Evolutionary conservation across 2,888 invertebrate species (phyloP), one percentile per base, ranked within the genome.

Genomic region (Octodonta nipae): DNA sequence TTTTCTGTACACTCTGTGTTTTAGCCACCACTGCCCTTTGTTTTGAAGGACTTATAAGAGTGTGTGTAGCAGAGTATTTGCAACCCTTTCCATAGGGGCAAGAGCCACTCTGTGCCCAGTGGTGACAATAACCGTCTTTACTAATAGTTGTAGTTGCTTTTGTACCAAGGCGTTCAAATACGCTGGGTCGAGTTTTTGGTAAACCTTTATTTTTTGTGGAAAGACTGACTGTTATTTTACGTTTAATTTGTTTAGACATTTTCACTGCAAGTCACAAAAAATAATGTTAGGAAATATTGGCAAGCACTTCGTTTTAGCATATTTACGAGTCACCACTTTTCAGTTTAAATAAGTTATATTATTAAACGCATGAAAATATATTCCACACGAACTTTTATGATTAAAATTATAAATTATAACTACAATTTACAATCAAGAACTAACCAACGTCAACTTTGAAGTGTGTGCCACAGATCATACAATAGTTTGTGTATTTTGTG

Each of bases 141-240:
- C 26, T 33, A n/a, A n/a, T n/a, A 15, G 39, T 37, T 26, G 42
- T 35, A 26, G 31, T 44, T 53, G 79, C 77, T 64, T 80, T 80
- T 26, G 79, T 81, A 47, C 83, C 83, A 53, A 83, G 71, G 50
- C 83, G 72, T 64, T 83, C 83, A 65, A 84, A 84, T 47, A 84
- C 83, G 68, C 82, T 83, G 45, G 80, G 81, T 61, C 81, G 71
- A 54, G 64, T 64, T 51, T 62, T 63, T 47, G 58, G 70, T 60
- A 72, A 64, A 25, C 42, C 71, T 66, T 75, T 76, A 31, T 36
- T 41, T 32, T 42, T 44, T 57, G 74, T 70, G 63, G 53, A 52
- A 36, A 77, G 68, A 64, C 77, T 78, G 61, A 77, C 77, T 60
- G 78, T 76, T 63, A 78, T 78, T 73, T 78, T 79, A 63, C 78